Base-by-base conservation (phyloP, 2,888 invertebrate genomes). In the Flexamia atlantica region DNA sequence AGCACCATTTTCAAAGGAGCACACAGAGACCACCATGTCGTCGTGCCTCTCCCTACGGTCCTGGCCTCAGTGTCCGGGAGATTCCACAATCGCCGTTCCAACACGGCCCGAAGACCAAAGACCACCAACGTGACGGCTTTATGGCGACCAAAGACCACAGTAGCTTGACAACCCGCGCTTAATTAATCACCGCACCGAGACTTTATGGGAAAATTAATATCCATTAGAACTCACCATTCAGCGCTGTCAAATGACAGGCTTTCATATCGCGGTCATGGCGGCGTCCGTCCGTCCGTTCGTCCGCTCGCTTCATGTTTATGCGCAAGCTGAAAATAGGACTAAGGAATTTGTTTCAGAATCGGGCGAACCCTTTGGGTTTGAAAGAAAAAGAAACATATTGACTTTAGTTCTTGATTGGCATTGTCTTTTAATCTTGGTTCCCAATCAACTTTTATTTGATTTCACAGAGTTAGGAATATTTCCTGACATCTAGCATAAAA, bases 181-280 rank as follows among this genome's bases (percentile, higher is more conserved):
- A 72, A 72, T 72, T 72, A 72, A 72, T 72, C 72, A 72, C 42
- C 1, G 72, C 72, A 72, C 40, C 23, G 53, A 42, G 72, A 40
- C 72, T 53, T 72, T 72, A 72, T 72, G 72, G 72, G 72, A 72
- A 72, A 72, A 72, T 72, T 72, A 72, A 72, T 72, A 72, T 40
- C 72, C 72, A 72, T 72, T 72, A 72, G 72, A 32, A 72, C 40
- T 23, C 40, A 20, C 42, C 72, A 40, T 72, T 72, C 72, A 72
- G 42, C 23, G n/a, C 42, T 30, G 36, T 42, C 23, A 72, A 53
- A 72, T 72, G 72, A 20, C 72, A 72, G n/a, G 42, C 72, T 40
- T 72, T 72, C 40, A 42, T 7, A 36, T 72, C 23, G 23, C 46
- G 53, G 53, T 23, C 53, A 14, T n/a, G 3, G 53, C 53, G 23